phyloP scores from a whole-genome alignment of 2,113 vertebrate genomes.

The Chlorodrepanis virens region DNA sequence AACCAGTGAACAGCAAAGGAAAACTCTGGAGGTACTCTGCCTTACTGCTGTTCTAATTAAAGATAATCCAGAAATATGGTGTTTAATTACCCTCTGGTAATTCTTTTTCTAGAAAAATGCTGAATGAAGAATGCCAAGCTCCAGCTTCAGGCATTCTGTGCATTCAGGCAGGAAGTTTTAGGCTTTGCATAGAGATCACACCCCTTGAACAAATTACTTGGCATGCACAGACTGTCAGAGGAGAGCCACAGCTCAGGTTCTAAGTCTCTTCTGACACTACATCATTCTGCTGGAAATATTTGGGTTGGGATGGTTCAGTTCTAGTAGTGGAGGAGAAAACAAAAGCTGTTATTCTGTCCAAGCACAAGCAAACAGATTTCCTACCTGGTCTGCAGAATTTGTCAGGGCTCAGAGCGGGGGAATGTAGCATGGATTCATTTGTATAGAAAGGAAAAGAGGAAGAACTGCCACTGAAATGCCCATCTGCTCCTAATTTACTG shows the following conservation, averaged over 20 bases:
- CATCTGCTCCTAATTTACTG: neutral
- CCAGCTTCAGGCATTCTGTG: neutral
- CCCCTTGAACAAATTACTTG: neutral
- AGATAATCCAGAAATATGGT: neutral
- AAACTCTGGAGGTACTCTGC: neutral
- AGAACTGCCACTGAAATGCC: neutral
- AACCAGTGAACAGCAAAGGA: conserved; percentile 37
- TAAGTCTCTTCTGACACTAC: neutral
- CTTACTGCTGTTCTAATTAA: conserved; percentile 7
- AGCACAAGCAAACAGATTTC: neutral
- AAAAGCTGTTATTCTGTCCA: neutral
- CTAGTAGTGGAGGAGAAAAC: neutral
- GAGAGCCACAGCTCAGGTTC: neutral
- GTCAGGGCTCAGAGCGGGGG: neutral
- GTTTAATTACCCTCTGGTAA: neutral
- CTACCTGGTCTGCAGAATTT: neutral
- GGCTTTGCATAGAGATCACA: neutral
- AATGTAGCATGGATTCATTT: neutral
- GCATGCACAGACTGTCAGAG: neutral
- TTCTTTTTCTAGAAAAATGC: neutral
- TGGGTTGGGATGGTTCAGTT: neutral
- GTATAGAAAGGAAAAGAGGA: neutral
- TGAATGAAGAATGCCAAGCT: neutral
- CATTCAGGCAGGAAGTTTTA: neutral
- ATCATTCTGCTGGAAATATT: neutral